Evolutionary conservation across 53 echinoderm and acorn worm species (phyloP).

Genomic region (Luidia sarsii): DNA sequence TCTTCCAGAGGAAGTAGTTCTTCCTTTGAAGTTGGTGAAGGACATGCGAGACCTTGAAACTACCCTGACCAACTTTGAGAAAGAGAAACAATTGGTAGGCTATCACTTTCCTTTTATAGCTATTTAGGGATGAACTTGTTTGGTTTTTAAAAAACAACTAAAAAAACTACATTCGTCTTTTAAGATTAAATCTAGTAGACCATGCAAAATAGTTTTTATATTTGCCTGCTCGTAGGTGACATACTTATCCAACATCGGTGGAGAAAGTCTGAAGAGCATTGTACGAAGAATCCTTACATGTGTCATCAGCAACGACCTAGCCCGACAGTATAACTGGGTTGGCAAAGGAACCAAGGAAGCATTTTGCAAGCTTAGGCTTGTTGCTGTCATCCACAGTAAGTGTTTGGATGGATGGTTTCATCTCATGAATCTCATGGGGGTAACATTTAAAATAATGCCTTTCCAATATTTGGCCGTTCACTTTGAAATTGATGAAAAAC

Average conservation of each 20-base stretch:
- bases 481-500: background rate
- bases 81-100: slow-evolving; percentile 36
- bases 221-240: slow-evolving; percentile 18
- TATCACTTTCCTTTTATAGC: slow-evolving; percentile 7
- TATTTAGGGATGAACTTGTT: slow-evolving; percentile 1
- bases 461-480: background rate
- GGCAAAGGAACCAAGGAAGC: slow-evolving; percentile 31
- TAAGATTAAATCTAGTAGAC: slow-evolving; percentile 12
- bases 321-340: slow-evolving; percentile 26
- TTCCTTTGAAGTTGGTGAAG: slow-evolving; percentile 38
- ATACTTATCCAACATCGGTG: slow-evolving; percentile 21
- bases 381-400: slow-evolving; percentile 21
- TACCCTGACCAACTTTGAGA: slow-evolving; percentile 24
- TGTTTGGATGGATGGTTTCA: background rate
- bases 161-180: background rate
- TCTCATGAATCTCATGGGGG: background rate
- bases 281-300: slow-evolving; percentile 14
- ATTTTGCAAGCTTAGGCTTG: slow-evolving; percentile 14
- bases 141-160: background rate
- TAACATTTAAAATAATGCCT: background rate
- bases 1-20: slow-evolving; percentile 4
- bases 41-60: slow-evolving; percentile 36
- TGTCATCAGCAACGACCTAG: slow-evolving; percentile 19
- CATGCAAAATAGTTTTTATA: background rate
- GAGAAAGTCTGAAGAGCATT: slow-evolving; percentile 22